Evolutionary conservation across 1,140 invertebrate species (phyloP), one percentile per base, ranked within the genome.

Genomic region (Cherax destructor): DNA sequence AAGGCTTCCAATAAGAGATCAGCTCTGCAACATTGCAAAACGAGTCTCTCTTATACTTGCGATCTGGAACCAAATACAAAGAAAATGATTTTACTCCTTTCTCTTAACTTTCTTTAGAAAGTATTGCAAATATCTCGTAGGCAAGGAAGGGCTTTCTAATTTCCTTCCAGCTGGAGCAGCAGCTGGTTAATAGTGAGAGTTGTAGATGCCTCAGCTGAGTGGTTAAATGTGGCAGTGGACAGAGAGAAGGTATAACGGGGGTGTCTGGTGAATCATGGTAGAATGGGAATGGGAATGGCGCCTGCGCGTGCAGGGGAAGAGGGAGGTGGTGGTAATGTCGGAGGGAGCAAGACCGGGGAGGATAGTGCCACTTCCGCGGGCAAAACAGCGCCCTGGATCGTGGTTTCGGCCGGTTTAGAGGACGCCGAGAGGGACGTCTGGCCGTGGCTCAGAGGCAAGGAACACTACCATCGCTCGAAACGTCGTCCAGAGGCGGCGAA

Each of bases 311-410:
- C 21, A 9, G 18, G 56, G 86, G 50, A 52, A 56, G 10, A 65
- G 52, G 79, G 86, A 59, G 86, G 49, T 56, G 77, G 76, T 52
- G 78, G 86, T 88, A 88, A 88, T 88, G 86, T 81, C 86, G 86
- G 86, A 80, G 78, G 21, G 59, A 88, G 21, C 86, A 81, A 41
- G 47, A 78, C 61, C 69, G 81, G 88, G 80, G 65, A 52, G 69
- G 49, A 74, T 50, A 76, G 69, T 49, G 50, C 59, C 76, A 59
- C 80, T 84, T 76, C 80, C 84, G 80, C 65, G 80, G 88, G 88
- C 69, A 10, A 90, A 84, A 84, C 80, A 78, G 47, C 72, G 88
- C 72, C 50, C 88, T 49, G 72, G 88, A 16, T 16, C n/a, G 88
- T 41, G 88, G 79, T 65, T 76, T 69, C 61, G 81, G 78, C n/a